A percentile compares a stretch with the other conserved stretches of the same genome.
phyloP scores from a whole-genome alignment of 2,113 vertebrate species.

The Oxyura jamaicensis region DNA sequence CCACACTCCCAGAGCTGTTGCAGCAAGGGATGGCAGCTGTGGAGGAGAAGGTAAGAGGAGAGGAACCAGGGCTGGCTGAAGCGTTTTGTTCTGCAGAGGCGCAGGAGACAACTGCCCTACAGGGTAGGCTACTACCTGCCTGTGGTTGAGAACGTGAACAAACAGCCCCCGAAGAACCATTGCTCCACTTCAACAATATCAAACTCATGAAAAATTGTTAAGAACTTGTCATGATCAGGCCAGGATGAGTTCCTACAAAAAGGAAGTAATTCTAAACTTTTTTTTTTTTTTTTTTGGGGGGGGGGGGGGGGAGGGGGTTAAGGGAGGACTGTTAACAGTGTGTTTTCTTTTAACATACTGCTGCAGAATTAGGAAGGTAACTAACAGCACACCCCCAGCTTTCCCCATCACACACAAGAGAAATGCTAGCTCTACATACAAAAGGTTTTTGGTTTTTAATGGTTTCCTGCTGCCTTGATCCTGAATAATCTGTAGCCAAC shows the following conservation, averaged over 20 bases:
- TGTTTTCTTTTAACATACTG: background rate
- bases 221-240: background rate
- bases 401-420: background rate
- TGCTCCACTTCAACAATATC: background rate
- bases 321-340: too few species aligned
- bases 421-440: background rate
- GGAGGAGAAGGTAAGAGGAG: background rate
- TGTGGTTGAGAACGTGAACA: background rate
- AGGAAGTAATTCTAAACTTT: background rate
- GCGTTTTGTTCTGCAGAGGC: background rate
- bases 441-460: background rate
- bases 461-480: background rate
- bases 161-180: background rate
- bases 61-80: background rate
- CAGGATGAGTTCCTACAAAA: background rate
- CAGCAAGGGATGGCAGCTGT: background rate
- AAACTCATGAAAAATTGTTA: background rate
- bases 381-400: background rate
- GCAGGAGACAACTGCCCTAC: background rate
- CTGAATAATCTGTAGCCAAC: slow-evolving; percentile 35
- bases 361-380: background rate
- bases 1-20: background rate
- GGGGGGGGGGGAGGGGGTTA: too few species aligned
- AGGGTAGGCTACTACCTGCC: background rate
- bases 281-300: background rate